Evolutionary conservation across 1,140 invertebrate species (phyloP), one percentile per base, ranked within the genome.

Genomic region (Idris sp.): DNA sequence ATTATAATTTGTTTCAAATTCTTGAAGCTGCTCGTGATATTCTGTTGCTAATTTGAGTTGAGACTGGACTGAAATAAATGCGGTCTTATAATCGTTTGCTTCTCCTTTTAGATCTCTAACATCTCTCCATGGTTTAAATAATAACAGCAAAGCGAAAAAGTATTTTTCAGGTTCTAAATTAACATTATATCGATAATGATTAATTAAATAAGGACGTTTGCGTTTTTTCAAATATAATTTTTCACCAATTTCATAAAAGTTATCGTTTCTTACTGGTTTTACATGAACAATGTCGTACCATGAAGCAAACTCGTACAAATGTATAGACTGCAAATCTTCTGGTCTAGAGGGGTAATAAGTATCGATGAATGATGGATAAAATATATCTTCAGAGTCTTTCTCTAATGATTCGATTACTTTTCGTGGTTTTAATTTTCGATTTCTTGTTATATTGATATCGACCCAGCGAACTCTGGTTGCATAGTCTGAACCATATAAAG

Each of bases 381-480:
- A 22, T 22, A 22, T 22, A 22, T 22, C 19, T 22, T 22, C 19
- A 22, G 19, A 22, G 6, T 22, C 19, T 22, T 22, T 22, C 19
- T 22, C 19, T 22, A 22, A 6, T 22, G 19, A 22, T 22, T 22
- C 19, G 6, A 22, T 22, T 4, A 4, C 19, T 22, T 2, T 6
- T 22, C 19, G 19, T 22, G 19, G 6, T 31, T 76, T 72, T 1
- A 74, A 16, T 69, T 33, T 54, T 54, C 30, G 30, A 28, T 35
- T 74, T 36, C 49, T 36, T 14, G 22, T 58, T 44, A 64, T 54
- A 13, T 68, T 75, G 1, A 80, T 74, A 49, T 81, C 74, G 14
- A 82, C 14, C 77, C 79, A 81, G 51, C 62, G 16, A 11, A 81
- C 74, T 25, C 51, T 80, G 14, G 76, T 82, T 4, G 58, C n/a